phyloP scores from a whole-genome alignment of 2,113 vertebrate species.

The Mastomys natalensis region DNA sequence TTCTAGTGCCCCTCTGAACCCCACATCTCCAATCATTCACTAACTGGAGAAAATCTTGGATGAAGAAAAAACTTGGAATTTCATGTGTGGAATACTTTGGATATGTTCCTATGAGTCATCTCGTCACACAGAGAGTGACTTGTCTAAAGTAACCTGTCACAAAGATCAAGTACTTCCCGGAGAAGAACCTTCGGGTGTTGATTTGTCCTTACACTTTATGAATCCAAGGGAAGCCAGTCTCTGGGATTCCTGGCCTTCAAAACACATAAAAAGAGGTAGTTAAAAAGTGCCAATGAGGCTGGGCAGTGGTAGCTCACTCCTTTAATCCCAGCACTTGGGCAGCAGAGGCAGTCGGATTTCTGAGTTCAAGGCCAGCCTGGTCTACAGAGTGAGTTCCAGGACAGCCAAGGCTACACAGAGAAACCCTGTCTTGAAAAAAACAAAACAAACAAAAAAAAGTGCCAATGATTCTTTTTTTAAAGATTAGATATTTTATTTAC shows the following conservation, averaged over 20 bases:
- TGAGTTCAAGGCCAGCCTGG: no score
- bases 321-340: no score
- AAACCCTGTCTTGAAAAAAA: no score
- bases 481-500: no score
- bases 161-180: not conserved
- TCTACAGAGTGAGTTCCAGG: no score
- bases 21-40: not conserved
- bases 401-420: no score
- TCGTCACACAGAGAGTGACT: not conserved
- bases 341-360: no score
- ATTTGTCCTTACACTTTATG: not conserved
- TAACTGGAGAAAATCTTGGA: constrained; percentile 33
- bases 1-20: not conserved
- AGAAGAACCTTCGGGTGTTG: not conserved
- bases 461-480: no score
- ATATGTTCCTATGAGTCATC: constrained; percentile 46
- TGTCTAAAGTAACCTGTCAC: not conserved
- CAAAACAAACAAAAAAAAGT: no score
- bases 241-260: not conserved
- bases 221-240: not conserved
- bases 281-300: not conserved
- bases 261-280: not conserved
- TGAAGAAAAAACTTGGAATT: not conserved
- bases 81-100: not conserved
- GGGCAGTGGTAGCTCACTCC: no score